A percentile compares a stretch with the other conserved stretches of the same genome.
These are phyloP conservation scores for Drosophila grimshawi DNA, from an alignment of 1,140 invertebrate species.

Conservation along the genomic window DNA sequence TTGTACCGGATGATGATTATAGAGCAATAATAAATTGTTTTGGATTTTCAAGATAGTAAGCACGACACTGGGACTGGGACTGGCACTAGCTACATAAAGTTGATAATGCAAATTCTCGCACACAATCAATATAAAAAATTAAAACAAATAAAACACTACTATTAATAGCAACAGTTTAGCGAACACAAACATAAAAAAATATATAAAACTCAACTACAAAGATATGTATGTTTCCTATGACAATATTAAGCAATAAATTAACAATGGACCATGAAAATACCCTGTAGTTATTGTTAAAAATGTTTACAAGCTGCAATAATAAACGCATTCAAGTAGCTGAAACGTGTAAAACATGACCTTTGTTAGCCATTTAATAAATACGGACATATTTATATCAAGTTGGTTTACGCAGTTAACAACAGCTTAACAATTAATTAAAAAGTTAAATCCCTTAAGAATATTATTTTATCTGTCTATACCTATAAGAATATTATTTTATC, in stretches of 20 bases:
- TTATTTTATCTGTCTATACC: too few species aligned
- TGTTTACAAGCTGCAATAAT: too few species aligned
- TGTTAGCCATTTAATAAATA: too few species aligned
- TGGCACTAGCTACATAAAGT: neutral
- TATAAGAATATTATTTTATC: too few species aligned
- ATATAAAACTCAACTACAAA: conserved; percentile 17
- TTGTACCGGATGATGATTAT: conserved; percentile 22
- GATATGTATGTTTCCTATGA: conserved; percentile 31
- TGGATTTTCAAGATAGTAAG: conserved; percentile 28
- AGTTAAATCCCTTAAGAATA: too few species aligned
- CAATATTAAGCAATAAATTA: neutral
- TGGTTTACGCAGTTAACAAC: too few species aligned
- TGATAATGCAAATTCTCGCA: conserved; percentile 35
- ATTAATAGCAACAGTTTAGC: conserved; percentile 39
- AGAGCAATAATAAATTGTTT: conserved; percentile 27
- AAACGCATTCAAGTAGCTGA: too few species aligned
- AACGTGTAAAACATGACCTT: too few species aligned
- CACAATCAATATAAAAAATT: conserved; percentile 13
- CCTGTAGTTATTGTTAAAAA: neutral
- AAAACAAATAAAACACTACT: conserved; percentile 18
- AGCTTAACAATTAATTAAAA: too few species aligned
- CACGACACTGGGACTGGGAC: conserved; percentile 2
- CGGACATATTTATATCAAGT: too few species aligned
- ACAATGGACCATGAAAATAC: neutral
- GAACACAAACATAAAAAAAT: conserved; percentile 19